Evolutionary conservation across 2,888 invertebrate species (phyloP), one percentile per base, ranked within the genome.

Genomic region (Tryphoninae sp.): DNA sequence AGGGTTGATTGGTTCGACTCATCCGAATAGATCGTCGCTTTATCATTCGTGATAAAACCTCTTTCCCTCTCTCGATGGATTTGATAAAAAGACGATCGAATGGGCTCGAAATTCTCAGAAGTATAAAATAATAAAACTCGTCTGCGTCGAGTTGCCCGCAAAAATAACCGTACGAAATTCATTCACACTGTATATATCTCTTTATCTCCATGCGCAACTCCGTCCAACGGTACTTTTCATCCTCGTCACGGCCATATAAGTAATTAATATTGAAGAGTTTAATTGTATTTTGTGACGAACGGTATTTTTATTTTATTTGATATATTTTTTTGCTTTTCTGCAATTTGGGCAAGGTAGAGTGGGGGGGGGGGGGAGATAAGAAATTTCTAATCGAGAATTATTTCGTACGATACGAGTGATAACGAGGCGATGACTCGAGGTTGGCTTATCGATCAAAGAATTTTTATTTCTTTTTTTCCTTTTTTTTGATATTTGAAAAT

Each of bases 221-320:
- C 13, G 49, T 3, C 33, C 11, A 81, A 78, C 75, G 81, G 81
- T 81, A 81, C 64, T 78, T 26, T 22, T 71, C 74, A 61, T 75
- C 75, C 58, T 68, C 78, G 74, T 78, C 78, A 81, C 53, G 81
- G 75, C 33, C 61, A 55, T 49, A 40, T 23, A 42, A 59, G 59
- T 67, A 62, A 78, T 81, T 78, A 75, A 78, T 78, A 75, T 81
- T 81, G 78, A 82, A 67, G 61, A 72, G 69, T 61, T 51, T 75
- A 71, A 75, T 62, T 78, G 68, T 49, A 77, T 77, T 42, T 67
- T n/a, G 42, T 78, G 53, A 19, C 8, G 13, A 75, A 26, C 22
- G 62, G 51, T 69, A 68, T 74, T 75, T 64, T 55, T 53, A 51
- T 40, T 69, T 51, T 69, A 23, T 19, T 55, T 19, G 16, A 16